Evolutionary conservation across 2,797 vertebrate genomes (phyloP).

Genomic region (Pantherophis alleghaniensis): DNA sequence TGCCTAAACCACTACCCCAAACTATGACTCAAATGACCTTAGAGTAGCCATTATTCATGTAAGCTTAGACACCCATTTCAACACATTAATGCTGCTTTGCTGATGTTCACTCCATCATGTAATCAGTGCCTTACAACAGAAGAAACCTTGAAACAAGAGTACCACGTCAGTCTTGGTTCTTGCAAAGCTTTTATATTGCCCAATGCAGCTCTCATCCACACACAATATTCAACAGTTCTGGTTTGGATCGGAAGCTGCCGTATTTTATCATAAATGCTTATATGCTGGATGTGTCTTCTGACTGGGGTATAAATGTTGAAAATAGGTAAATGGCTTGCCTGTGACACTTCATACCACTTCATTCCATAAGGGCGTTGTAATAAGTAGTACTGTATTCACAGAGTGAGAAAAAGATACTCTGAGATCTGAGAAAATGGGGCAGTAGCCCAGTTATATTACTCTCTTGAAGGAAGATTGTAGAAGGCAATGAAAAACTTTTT

Average conservation of each 20-base stretch:
- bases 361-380: background rate
- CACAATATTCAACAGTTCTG: background rate
- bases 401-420: background rate
- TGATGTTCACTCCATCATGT: background rate
- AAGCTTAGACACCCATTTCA: background rate
- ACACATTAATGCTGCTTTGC: background rate
- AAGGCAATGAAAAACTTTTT: background rate
- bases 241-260: background rate
- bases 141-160: background rate
- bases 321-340: conserved; percentile 14
- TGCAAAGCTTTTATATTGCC: background rate
- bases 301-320: conserved; percentile 9
- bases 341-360: background rate
- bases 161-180: background rate
- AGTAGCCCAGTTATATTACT: background rate
- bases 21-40: background rate
- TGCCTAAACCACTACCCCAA: background rate
- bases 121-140: background rate
- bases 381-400: background rate
- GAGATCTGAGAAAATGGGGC: background rate
- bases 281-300: background rate
- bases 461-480: background rate
- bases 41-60: background rate
- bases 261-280: background rate
- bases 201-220: background rate